These are phyloP conservation scores for Hippasteria phrygiana DNA, from an alignment of 53 echinoderm and acorn worm genomes.

Conservation along the genomic window DNA sequence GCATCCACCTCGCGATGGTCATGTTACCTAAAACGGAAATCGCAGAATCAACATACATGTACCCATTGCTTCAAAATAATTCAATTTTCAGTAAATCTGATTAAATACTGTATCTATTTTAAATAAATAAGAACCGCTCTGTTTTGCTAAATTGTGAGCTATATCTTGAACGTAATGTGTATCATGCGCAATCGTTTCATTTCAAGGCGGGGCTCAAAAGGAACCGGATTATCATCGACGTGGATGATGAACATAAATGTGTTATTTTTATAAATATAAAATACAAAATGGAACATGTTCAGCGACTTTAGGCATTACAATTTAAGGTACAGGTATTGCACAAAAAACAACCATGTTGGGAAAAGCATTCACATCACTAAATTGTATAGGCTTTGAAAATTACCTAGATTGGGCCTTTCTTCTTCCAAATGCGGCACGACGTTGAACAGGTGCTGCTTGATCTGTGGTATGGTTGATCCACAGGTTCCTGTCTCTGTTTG, in stretches of 20 bases:
- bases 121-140: too few species aligned
- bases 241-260: too few species aligned
- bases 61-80: too few species aligned
- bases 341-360: not conserved
- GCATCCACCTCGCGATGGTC: not conserved
- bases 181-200: too few species aligned
- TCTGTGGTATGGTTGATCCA: constrained; percentile 20
- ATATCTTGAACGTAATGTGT: too few species aligned
- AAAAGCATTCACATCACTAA: not conserved
- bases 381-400: not conserved
- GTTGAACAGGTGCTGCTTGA: constrained; percentile 38
- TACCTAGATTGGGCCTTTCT: constrained; percentile 1
- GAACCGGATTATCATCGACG: too few species aligned
- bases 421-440: not conserved
- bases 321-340: not conserved
- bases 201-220: too few species aligned
- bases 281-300: too few species aligned
- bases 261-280: too few species aligned
- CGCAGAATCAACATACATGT: not conserved
- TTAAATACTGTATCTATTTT: not conserved
- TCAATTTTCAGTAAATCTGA: not conserved
- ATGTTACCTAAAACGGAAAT: not conserved
- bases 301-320: too few species aligned
- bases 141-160: too few species aligned
- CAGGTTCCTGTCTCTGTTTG: constrained; percentile 28